These are phyloP conservation scores for Gymnorhina tibicen DNA, from an alignment of 2,113 vertebrate genomes.

Conservation along the genomic window DNA sequence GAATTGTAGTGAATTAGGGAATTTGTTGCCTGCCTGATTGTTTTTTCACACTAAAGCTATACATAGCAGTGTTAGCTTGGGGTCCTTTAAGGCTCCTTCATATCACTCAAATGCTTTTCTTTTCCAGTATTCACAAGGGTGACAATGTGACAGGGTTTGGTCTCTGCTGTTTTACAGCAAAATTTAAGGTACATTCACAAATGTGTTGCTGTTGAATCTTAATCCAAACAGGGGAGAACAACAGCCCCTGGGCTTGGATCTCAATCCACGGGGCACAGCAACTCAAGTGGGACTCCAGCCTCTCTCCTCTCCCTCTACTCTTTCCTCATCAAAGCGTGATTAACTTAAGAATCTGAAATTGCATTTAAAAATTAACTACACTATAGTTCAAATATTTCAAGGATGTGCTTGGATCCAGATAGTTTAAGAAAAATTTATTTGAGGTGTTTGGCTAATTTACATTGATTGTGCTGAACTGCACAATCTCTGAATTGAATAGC, in stretches of 20 bases:
- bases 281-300: neutral
- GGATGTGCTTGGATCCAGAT: neutral
- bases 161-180: neutral
- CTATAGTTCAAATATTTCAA: neutral
- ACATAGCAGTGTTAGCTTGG: neutral
- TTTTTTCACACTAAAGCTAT: neutral
- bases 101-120: neutral
- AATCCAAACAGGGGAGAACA: neutral
- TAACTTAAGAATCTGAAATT: neutral
- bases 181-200: neutral
- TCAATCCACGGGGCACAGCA: neutral
- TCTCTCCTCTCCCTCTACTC: neutral
- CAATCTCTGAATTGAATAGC: neutral
- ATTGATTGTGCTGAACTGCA: neutral
- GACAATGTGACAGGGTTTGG: neutral
- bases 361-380: neutral
- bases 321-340: neutral
- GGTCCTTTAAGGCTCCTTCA: neutral
- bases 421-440: neutral
- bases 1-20: neutral
- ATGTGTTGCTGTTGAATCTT: neutral
- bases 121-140: neutral
- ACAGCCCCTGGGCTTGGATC: neutral
- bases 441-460: neutral
- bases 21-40: neutral